Percentiles rank a stretch among this genome's conserved stretches.
These are phyloP conservation scores for Aquatica leii DNA, from an alignment of 2,888 invertebrate species.

Conservation along the genomic window DNA sequence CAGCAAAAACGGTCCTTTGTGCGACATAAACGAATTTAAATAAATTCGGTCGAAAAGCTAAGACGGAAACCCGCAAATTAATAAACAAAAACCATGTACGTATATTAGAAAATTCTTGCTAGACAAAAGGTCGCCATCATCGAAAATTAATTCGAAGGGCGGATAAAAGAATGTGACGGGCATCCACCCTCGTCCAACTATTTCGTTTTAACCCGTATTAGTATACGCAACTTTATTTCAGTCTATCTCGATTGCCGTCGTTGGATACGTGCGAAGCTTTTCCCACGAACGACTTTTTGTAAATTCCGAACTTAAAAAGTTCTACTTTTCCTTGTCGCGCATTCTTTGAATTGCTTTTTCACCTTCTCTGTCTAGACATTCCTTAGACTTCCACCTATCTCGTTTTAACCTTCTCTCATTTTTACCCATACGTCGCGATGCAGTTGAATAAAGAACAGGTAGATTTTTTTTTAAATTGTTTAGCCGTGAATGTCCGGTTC, in stretches of 20 bases:
- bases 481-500: slow-evolving; percentile 25
- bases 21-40: too few relatives aligned
- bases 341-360: slow-evolving; percentile 33
- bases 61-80: too few relatives aligned
- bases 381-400: slow-evolving; percentile 47
- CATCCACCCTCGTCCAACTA: slow-evolving; percentile 35
- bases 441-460: slow-evolving; percentile 38
- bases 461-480: slow-evolving; percentile 39
- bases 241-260: slow-evolving; percentile 35
- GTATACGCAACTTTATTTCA: slow-evolving; percentile 35
- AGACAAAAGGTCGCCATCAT: slow-evolving; percentile 45
- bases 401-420: slow-evolving; percentile 32
- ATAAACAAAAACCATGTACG: not conserved
- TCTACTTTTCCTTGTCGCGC: slow-evolving; percentile 48
- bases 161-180: slow-evolving; percentile 51
- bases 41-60: too few relatives aligned
- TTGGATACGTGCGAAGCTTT: slow-evolving; percentile 54
- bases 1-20: too few relatives aligned
- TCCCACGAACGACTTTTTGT: slow-evolving; percentile 60
- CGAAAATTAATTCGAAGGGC: slow-evolving; percentile 51
- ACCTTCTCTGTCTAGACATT: slow-evolving; percentile 56
- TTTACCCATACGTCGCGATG: slow-evolving; percentile 26
- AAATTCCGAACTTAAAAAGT: slow-evolving; percentile 56
- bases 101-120: slow-evolving; percentile 15
- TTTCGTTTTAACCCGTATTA: slow-evolving; percentile 32